phyloP scores from a whole-genome alignment of 2,797 vertebrate genomes.

The Galagoides demidoff region DNA sequence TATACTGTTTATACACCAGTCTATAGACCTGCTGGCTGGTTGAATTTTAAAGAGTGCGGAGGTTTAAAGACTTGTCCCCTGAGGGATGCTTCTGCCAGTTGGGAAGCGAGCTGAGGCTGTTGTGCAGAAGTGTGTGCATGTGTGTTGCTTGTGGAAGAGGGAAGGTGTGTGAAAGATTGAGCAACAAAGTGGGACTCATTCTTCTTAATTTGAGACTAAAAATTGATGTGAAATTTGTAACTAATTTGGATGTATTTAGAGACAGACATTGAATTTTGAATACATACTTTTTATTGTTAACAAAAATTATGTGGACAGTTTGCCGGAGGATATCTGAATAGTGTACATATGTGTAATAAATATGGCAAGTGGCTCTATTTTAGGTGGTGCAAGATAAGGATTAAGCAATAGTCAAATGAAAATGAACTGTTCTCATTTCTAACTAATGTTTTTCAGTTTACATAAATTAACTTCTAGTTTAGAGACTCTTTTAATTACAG shows the following conservation, averaged over 20 bases:
- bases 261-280: conserved; percentile 72
- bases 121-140: conserved; percentile 83
- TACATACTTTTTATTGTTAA: background rate
- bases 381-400: background rate
- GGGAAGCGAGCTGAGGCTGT: conserved; percentile 92
- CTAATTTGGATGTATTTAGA: conserved; percentile 68
- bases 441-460: background rate
- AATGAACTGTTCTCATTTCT: background rate
- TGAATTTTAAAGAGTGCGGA: conserved; percentile 98
- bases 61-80: conserved; percentile 96
- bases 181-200: conserved; percentile 39
- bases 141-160: conserved; percentile 59
- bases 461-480: background rate
- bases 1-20: conserved; percentile 92
- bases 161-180: conserved; percentile 46
- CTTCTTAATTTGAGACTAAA: conserved; percentile 70
- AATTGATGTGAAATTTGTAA: conserved; percentile 60
- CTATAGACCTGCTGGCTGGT: conserved; percentile 94
- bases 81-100: conserved; percentile 94
- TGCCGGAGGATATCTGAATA: background rate
- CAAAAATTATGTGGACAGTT: background rate
- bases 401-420: background rate
- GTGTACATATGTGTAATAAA: background rate
- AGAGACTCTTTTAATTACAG: background rate
- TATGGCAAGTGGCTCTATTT: background rate